Percentiles rank a stretch among this genome's conserved stretches.
Conservation (phyloP, 2,888 invertebrate genomes). For the Lithophane ornitopus region DNA sequence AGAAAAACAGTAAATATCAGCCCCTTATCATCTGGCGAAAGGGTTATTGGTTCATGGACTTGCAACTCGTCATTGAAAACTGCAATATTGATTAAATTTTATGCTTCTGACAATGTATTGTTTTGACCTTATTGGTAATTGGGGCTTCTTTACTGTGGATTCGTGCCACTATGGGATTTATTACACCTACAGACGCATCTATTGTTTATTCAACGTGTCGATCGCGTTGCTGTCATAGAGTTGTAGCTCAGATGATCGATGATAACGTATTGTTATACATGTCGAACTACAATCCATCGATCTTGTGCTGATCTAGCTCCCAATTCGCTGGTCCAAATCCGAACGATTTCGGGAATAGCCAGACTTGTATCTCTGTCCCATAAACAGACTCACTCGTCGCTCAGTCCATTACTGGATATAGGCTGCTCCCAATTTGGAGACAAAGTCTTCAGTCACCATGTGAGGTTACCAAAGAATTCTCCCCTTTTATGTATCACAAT, state of each 20-base stretch:
- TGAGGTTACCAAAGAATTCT: background rate
- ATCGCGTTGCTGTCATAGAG: background rate
- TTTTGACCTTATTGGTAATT: conserved; percentile 10
- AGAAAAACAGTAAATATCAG: conserved; percentile 41
- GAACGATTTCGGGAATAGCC: background rate
- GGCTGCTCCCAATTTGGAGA: background rate
- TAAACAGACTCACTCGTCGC: background rate
- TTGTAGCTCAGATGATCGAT: background rate
- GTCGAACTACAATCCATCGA: background rate
- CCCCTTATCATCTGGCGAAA: conserved; percentile 41
- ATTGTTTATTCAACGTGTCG: background rate
- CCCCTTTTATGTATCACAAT: conserved; percentile 2
- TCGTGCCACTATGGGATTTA: background rate
- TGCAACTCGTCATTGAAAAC: conserved; percentile 30
- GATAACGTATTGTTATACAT: background rate
- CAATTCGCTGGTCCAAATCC: background rate
- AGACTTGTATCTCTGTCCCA: background rate
- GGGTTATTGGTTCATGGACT: conserved; percentile 52
- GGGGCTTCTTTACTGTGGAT: background rate
- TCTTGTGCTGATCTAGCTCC: background rate
- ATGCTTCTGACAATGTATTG: conserved; percentile 22
- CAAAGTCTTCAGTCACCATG: background rate
- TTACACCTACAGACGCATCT: background rate
- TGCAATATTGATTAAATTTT: conserved; percentile 29
- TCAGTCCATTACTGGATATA: background rate